A percentile compares a stretch with the other conserved stretches of the same genome.
These are phyloP conservation scores for Chloroceryle aenea DNA, from an alignment of 2,113 vertebrate genomes.

Conservation along the genomic window DNA sequence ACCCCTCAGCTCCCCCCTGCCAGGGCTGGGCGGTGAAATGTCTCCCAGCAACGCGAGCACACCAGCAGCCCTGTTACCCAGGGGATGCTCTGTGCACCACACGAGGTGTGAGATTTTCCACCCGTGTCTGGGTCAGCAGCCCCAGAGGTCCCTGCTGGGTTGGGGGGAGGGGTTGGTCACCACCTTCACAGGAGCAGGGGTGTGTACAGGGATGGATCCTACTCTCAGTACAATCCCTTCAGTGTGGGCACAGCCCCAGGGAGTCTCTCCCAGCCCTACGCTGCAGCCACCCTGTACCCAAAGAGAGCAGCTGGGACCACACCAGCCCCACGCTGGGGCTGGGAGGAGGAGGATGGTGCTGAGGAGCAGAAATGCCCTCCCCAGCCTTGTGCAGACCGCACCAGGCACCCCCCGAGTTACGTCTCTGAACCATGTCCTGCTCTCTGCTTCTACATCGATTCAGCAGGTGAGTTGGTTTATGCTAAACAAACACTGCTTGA, in stretches of 20 bases:
- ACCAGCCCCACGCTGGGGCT: neutral
- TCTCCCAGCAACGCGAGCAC: neutral
- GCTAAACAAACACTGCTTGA: conserved; percentile 60
- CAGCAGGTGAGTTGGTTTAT: conserved; percentile 43
- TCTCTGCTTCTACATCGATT: neutral
- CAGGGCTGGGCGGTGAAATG: fast-evolving
- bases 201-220: fast-evolving
- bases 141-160: neutral
- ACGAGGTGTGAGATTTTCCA: neutral
- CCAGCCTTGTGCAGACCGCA: fast-evolving
- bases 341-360: neutral
- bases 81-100: neutral
- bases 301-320: fast-evolving
- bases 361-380: neutral
- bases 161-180: fast-evolving
- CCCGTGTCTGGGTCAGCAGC: neutral
- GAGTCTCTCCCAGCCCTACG: neutral
- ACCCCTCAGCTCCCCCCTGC: fast-evolving
- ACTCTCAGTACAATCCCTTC: fast-evolving
- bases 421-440: neutral
- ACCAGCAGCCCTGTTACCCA: neutral
- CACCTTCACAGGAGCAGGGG: neutral
- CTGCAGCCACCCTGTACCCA: fast-evolving
- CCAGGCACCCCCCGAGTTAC: neutral
- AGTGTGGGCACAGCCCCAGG: neutral